Percentiles rank a stretch among this genome's conserved stretches.
These are phyloP conservation scores for Bothrops alternatus DNA, from an alignment of 2,797 vertebrate genomes.

Conservation along the genomic window DNA sequence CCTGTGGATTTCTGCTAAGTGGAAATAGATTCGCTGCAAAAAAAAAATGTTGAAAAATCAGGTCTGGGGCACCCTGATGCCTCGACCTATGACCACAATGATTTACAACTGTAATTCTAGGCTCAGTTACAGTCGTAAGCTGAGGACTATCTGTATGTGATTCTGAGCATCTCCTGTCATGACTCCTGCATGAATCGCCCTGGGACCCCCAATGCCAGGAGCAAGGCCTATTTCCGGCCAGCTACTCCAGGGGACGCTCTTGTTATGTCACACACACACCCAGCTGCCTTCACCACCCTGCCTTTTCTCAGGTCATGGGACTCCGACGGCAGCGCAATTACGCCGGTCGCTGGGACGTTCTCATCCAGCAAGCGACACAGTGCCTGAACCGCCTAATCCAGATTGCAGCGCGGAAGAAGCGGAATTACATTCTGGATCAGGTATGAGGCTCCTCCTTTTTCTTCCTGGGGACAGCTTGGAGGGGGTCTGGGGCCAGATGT, in stretches of 20 bases:
- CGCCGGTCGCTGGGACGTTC: constrained; percentile 88
- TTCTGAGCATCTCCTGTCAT: background rate
- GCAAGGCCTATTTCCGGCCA: no score
- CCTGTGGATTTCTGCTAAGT: no score
- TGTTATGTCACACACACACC: background rate
- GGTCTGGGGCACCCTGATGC: no score
- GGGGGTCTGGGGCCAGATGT: background rate
- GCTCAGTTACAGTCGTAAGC: background rate
- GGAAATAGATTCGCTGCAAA: no score
- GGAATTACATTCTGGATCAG: constrained; percentile 96
- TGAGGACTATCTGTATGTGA: background rate
- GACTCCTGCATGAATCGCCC: no score
- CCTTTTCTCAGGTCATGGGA: constrained; percentile 85
- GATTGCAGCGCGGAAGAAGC: constrained; percentile 91
- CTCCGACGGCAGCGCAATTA: constrained; percentile 91
- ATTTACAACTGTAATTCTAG: background rate
- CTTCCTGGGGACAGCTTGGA: background rate
- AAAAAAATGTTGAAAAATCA: background rate
- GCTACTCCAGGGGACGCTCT: background rate
- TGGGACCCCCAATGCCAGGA: background rate
- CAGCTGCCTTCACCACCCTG: background rate
- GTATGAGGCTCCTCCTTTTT: constrained; percentile 58
- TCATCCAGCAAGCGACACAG: constrained; percentile 93
- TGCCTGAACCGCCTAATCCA: constrained; percentile 95
- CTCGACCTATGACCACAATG: background rate